Conservation (phyloP, 2,113 vertebrate genomes). For the Xiphophorus maculatus region DNA sequence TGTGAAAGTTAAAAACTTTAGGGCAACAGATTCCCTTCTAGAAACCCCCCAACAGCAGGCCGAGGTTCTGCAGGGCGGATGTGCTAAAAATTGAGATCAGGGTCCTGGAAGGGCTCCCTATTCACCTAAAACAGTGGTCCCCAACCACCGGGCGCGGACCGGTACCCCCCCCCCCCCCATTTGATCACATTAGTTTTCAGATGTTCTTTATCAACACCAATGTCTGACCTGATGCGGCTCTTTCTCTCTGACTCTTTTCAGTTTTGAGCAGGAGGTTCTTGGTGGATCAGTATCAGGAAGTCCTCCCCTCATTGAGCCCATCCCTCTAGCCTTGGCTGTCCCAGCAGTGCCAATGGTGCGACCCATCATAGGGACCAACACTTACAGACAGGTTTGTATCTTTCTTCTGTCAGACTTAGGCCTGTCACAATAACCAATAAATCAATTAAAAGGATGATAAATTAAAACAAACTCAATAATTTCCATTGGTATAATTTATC, state of each 20-base stretch:
- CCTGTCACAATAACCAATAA: too few relatives aligned
- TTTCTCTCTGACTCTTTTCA: conserved; percentile 19
- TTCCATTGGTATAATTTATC: too few relatives aligned
- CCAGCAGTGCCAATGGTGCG: conserved; percentile 81
- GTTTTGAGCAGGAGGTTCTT: conserved; percentile 92
- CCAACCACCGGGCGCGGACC: too few relatives aligned
- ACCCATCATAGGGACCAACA: conserved; percentile 91
- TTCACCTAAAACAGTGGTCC: too few relatives aligned
- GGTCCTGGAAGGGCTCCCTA: too few relatives aligned
- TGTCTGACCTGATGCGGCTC: background rate
- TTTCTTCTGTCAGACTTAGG: background rate
- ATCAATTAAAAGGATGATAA: too few relatives aligned
- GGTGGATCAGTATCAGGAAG: conserved; percentile 83
- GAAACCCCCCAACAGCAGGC: too few relatives aligned
- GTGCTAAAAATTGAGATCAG: too few relatives aligned
- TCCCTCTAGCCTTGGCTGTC: conserved; percentile 81
- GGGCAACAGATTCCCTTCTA: too few relatives aligned
- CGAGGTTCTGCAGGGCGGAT: too few relatives aligned
- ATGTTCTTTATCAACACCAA: background rate
- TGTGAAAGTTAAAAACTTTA: too few relatives aligned
- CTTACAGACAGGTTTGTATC: conserved; percentile 86
- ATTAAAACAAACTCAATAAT: too few relatives aligned
- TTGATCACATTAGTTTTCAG: background rate
- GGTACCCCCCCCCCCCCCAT: background rate
- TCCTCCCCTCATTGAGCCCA: conserved; percentile 74